phyloP scores from a whole-genome alignment of 1,140 invertebrate species.

The Drosophila hydei region DNA sequence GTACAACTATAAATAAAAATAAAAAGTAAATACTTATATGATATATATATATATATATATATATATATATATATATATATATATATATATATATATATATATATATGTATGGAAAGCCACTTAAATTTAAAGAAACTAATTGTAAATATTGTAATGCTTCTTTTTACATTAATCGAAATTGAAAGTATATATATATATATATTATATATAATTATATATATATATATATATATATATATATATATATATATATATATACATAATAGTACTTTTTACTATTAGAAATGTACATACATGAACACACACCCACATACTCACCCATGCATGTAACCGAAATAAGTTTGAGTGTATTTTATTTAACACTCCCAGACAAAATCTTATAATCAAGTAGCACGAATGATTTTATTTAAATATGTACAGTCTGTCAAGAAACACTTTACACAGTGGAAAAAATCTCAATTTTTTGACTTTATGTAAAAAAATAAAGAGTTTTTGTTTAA shows the following conservation, averaged over 20 bases:
- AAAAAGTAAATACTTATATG: not conserved
- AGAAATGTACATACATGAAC: not conserved
- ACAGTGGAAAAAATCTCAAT: too few species aligned
- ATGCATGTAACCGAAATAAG: too few species aligned
- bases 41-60: not conserved
- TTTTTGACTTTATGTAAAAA: too few species aligned
- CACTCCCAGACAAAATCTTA: not conserved
- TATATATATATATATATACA: slow-evolving; percentile 10
- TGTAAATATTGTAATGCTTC: slow-evolving; percentile 27
- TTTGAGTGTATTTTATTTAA: too few species aligned
- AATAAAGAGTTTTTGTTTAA: too few species aligned
- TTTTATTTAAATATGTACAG: not conserved
- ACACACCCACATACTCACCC: not conserved
- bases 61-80: not conserved
- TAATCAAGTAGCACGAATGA: slow-evolving; percentile 5
- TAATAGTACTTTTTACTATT: too few species aligned
- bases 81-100: not conserved
- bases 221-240: slow-evolving; percentile 10
- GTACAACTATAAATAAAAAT: slow-evolving; percentile 11
- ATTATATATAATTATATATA: slow-evolving; percentile 8
- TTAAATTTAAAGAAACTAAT: not conserved
- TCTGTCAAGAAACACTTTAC: too few species aligned
- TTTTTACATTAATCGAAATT: slow-evolving; percentile 14
- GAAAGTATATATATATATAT: slow-evolving; percentile 8
- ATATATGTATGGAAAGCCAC: not conserved